Conservation (phyloP, 92 coral and sea anemone genomes). For the Plumapathes pennacea region DNA sequence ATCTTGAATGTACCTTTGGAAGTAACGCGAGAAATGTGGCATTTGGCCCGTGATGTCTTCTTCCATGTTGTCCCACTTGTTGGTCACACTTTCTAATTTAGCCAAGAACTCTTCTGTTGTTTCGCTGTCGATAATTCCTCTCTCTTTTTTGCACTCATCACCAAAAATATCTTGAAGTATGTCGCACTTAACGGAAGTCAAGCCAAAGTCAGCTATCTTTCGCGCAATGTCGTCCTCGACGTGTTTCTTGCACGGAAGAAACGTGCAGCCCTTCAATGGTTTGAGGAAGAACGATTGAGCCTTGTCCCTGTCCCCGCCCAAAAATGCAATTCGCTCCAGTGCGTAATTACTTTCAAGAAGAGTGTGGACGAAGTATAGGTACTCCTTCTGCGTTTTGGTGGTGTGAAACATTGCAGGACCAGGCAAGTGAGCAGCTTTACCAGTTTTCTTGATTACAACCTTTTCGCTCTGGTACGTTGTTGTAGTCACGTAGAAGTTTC, state of each 20-base stretch:
- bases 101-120: slow-evolving; percentile 56
- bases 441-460: slow-evolving; percentile 2
- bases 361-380: slow-evolving; percentile 40
- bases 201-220: slow-evolving; percentile 32
- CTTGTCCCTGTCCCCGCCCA: slow-evolving; percentile 57
- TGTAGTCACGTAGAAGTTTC: slow-evolving; percentile 12
- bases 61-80: slow-evolving; percentile 56
- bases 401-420: slow-evolving; percentile 31
- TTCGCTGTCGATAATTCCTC: slow-evolving; percentile 45
- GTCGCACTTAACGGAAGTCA: slow-evolving; percentile 9
- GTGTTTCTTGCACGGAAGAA: slow-evolving; percentile 57
- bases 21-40: slow-evolving; percentile 20
- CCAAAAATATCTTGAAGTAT: slow-evolving; percentile 40
- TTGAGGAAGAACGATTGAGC: slow-evolving; percentile 32
- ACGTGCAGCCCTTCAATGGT: slow-evolving; percentile 41
- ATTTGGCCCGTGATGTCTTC: slow-evolving; percentile 11
- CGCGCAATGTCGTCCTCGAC: slow-evolving; percentile 45
- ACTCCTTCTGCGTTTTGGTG: slow-evolving; percentile 9
- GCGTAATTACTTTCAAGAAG: slow-evolving; percentile 35
- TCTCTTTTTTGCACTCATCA: slow-evolving; percentile 31
- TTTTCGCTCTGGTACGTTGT: slow-evolving; percentile 14
- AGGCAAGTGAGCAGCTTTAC: slow-evolving; percentile 25
- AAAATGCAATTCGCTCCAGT: slow-evolving; percentile 26
- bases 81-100: slow-evolving; percentile 38
- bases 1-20: slow-evolving; percentile 17